Evolutionary conservation across 2,113 vertebrate species (phyloP), one percentile per base, ranked within the genome.

Genomic region (Spheniscus mendiculus): DNA sequence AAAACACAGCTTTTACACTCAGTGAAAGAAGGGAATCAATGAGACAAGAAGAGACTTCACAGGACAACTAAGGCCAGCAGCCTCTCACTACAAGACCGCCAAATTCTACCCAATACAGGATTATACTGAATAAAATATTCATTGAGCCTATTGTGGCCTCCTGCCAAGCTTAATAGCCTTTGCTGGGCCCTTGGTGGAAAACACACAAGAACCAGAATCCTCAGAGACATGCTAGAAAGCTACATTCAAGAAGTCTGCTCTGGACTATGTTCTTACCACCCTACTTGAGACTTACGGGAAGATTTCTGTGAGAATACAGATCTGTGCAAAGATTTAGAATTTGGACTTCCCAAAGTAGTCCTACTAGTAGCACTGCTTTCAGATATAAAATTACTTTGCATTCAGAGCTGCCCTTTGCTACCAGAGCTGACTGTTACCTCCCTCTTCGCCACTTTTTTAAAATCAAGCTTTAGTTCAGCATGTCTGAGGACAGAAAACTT

Each of bases 91-190:
- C 36, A n/a, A 80, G 38, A 72, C 65, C 61, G 63, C 61, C 89
- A 89, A 80, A 63, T 82, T 83, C 65, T 77, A 47, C 58, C 69
- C 66, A 76, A 13, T 49, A 26, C 32, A 92, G 66, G 29, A 84
- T 76, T 91, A 84, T 9, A 71, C 38, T 30, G 27, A 89, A 93
- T 94, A 79, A 95, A 89, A 90, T 76, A 96, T 72, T 87, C 15
- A 91, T n/a, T 74, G 76, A 36, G 42, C 23, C 42, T 83, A 63
- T 2, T 50, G 40, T 71, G 93, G 73, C 69, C n/a, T 87, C 30
- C 44, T 92, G 88, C 92, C 92, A 96, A 82, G 72, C 40, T 69
- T 65, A 92, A 94, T 15, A 94, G 86, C 56, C 42, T 96, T 89
- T 95, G 71, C 69, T 84, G 30, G 55, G 65, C n/a, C 23, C 56